Evolutionary conservation across 1,140 invertebrate genomes (phyloP), one percentile per base, ranked within the genome.

Genomic region (Ceratina australensis): DNA sequence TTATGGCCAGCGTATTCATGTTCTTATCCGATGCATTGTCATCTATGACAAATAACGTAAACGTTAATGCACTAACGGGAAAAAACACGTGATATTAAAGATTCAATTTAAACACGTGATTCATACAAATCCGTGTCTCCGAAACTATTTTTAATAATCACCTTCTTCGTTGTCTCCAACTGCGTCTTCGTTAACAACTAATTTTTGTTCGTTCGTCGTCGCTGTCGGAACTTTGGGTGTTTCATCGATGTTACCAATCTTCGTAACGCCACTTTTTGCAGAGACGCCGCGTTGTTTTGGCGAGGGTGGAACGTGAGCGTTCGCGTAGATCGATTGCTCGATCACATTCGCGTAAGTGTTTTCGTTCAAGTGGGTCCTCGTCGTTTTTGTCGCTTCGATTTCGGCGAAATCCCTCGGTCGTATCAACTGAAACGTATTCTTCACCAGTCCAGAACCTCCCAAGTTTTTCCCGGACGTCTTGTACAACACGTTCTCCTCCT

Each of bases 1-100:
- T 95, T 22, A 95, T 93, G 57, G 94, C 94, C 73, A 95, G 87
- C 2, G 94, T 95, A 77, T 93, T 93, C 89, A 93, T 91, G 76
- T 91, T 92, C 47, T 88, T 88, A 28, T 81, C 87, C 61, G 83
- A 78, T 63, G 72, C 68, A 47, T 72, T 69, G 22, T 89, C 85
- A 20, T 85, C 84, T 84, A 65, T 12, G 33, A 65, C 7, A 57
- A 71, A 76, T 20, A 24, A 3, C 33, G 15, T 7, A 2, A 28
- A 49, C 66, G 42, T 73, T 63, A 52, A n/a, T 8, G 16, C 0
- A 20, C 26, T 16, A 33, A 33, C 2, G 47, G 24, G 54, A 42
- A 74, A 73, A 65, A 59, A 57, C 24, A 13, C 13, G 22, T 2
- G n/a, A 60, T 16, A 78, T 12, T 16, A n/a, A 3, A 16, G n/a